These are phyloP conservation scores for Anorthoa munda DNA, from an alignment of 2,888 invertebrate genomes.

Conservation along the genomic window DNA sequence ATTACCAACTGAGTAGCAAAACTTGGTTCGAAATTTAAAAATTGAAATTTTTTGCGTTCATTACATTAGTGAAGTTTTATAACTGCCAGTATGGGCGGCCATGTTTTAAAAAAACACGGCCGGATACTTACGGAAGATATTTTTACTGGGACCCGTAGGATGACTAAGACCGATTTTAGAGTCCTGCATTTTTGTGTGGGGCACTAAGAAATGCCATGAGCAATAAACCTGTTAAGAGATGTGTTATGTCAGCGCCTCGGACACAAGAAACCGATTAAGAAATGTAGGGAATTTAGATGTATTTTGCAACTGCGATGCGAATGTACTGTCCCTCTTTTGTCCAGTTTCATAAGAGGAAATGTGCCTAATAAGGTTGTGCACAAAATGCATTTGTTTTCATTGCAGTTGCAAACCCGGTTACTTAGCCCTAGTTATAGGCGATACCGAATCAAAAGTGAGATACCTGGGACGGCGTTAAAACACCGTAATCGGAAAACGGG, in stretches of 20 bases:
- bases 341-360: no score
- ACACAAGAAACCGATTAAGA: neutral
- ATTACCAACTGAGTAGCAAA: slow-evolving; percentile 51
- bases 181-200: slow-evolving; percentile 8
- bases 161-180: slow-evolving; percentile 12
- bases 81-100: neutral
- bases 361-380: no score
- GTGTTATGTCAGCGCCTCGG: neutral
- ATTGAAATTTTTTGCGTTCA: slow-evolving; percentile 37
- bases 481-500: slow-evolving; percentile 13
- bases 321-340: no score
- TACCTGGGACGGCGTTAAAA: neutral
- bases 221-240: slow-evolving; percentile 8
- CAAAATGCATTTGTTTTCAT: neutral
- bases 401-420: neutral
- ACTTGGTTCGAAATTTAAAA: slow-evolving; percentile 64
- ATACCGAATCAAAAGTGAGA: no score
- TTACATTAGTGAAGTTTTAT: neutral
- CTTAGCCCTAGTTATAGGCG: no score
- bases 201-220: neutral
- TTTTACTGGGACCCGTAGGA: neutral
- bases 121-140: neutral
- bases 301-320: no score
- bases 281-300: no score
- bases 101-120: neutral